Percentiles rank a stretch among this genome's conserved stretches.
Evolutionary conservation across 2,113 vertebrate species (phyloP).

Genomic region (Rostratula benghalensis): DNA sequence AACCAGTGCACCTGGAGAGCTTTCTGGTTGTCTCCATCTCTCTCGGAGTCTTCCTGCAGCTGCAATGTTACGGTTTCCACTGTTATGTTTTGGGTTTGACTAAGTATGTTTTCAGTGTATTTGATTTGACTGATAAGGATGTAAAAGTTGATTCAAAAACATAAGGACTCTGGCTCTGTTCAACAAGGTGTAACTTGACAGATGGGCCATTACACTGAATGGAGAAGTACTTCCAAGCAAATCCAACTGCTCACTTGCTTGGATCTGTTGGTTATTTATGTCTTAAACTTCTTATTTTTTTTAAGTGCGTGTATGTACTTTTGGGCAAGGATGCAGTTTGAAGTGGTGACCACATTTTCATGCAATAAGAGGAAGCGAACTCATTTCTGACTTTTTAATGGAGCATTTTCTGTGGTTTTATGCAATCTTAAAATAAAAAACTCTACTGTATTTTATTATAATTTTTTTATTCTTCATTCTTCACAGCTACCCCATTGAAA

Average conservation of each 20-base stretch:
- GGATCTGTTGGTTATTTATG: not conserved
- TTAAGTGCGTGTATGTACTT: not conserved
- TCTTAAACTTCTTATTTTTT: not conserved
- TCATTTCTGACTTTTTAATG: not conserved
- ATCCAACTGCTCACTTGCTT: not conserved
- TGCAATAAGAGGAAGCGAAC: not conserved
- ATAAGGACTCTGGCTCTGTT: not conserved
- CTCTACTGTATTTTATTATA: not conserved
- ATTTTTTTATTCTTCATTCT: not conserved
- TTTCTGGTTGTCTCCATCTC: not conserved
- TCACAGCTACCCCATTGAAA: not conserved
- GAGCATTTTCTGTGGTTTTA: not conserved
- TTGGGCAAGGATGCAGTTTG: not conserved
- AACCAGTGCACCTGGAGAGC: not conserved
- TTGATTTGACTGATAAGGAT: not conserved
- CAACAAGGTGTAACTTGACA: not conserved
- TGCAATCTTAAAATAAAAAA: conserved; percentile 14
- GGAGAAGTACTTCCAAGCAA: not conserved
- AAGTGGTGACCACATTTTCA: not conserved
- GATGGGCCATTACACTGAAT: not conserved
- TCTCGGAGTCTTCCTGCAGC: not conserved
- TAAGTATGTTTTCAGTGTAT: not conserved
- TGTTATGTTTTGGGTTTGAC: not conserved
- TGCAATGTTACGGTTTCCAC: not conserved
- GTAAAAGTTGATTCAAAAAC: not conserved